These are phyloP conservation scores for Mesembrinibis cayennensis DNA, from an alignment of 2,113 vertebrate genomes.

Conservation along the genomic window DNA sequence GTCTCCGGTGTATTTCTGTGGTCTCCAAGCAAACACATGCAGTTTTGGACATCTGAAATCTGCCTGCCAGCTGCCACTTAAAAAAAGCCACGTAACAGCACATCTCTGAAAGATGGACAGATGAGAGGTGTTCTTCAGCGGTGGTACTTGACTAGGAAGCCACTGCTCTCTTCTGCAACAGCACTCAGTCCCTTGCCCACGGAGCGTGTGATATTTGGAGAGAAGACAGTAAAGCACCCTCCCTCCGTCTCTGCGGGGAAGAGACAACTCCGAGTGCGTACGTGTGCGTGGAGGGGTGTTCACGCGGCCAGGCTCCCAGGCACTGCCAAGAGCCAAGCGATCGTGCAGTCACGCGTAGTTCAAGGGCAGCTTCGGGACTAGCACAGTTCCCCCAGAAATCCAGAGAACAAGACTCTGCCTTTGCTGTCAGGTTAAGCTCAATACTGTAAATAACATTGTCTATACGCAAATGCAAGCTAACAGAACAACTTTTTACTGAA, in stretches of 20 bases:
- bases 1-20: neutral
- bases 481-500: neutral
- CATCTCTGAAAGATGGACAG: neutral
- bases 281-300: too few relatives aligned
- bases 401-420: neutral
- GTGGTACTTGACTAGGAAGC: neutral
- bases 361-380: neutral
- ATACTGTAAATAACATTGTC: neutral
- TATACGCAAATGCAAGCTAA: neutral
- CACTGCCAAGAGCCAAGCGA: neutral
- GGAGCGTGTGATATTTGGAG: fast-evolving
- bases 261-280: fast-evolving
- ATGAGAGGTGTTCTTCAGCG: neutral
- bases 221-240: neutral
- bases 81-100: neutral
- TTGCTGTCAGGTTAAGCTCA: neutral
- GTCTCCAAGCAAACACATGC: neutral
- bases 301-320: neutral
- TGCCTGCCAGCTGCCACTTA: neutral
- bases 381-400: neutral
- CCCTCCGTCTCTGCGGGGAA: neutral
- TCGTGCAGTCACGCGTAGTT: fast-evolving
- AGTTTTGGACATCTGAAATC: neutral
- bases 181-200: too few relatives aligned
- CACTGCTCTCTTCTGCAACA: neutral